phyloP scores from a whole-genome alignment of 2,888 invertebrate species.

The Alviniconcha strummeri region DNA sequence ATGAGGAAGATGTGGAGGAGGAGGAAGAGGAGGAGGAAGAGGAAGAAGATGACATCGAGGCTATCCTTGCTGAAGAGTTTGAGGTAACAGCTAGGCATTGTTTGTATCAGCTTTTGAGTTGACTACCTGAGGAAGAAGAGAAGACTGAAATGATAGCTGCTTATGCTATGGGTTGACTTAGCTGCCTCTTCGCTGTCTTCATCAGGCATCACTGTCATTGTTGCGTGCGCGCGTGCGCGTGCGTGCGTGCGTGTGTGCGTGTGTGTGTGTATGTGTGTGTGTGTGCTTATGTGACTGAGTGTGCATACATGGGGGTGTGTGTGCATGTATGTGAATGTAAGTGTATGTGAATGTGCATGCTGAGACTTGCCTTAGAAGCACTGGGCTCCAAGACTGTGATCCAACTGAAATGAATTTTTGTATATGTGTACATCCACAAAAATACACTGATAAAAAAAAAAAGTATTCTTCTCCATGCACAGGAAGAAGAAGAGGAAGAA shows the following conservation, averaged over 20 bases:
- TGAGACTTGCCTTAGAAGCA: too few species aligned
- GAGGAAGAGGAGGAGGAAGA: slow-evolving; percentile 70
- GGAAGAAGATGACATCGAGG: slow-evolving; percentile 70
- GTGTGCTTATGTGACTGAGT: background rate
- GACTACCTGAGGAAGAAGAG: too few species aligned
- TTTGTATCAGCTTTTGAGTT: too few species aligned
- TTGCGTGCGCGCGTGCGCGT: background rate
- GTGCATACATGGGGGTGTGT: background rate
- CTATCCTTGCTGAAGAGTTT: slow-evolving; percentile 70
- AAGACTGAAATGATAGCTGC: too few species aligned
- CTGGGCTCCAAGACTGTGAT: too few species aligned
- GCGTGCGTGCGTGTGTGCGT: background rate
- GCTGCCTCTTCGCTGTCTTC: too few species aligned
- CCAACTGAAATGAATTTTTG: background rate
- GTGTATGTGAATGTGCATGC: too few species aligned
- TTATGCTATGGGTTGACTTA: too few species aligned
- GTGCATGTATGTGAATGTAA: background rate
- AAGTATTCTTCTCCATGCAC: background rate
- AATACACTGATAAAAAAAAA: background rate
- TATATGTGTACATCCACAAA: background rate
- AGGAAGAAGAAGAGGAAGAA: slow-evolving; percentile 72
- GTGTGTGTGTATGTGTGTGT: background rate
- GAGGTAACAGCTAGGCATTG: slow-evolving; percentile 53
- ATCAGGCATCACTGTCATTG: background rate
- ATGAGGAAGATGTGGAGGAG: slow-evolving; percentile 61